Evolutionary conservation across 2,113 vertebrate species (phyloP), one percentile per base, ranked within the genome.

Genomic region (Oryctolagus cuniculus): DNA sequence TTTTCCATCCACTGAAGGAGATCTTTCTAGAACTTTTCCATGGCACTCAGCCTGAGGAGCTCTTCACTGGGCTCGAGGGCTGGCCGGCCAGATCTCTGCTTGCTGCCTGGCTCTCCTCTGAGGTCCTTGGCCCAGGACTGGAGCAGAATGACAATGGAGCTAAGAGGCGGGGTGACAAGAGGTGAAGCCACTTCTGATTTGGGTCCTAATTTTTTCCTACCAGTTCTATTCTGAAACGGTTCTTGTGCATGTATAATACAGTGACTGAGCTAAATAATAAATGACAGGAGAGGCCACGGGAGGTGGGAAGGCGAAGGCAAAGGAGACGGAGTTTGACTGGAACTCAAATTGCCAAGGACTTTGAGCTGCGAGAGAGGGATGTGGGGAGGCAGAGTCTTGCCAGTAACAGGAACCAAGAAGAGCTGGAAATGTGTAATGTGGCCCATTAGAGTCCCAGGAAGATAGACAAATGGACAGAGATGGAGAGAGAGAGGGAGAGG

Each of bases 241-340:
- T 96, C 92, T 86, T 95, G 70, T 87, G 83, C 80, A 89, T 94
- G 55, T 58, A 81, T 93, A 93, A 95, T 87, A 36, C 34, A 63
- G 82, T 63, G 70, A 87, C 31, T 93, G 88, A 95, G 53, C 91
- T 97, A 92, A 96, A 97, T 97, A 97, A 96, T 97, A 93, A 90
- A 96, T 96, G 94, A 96, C 83, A 94, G 78, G 92, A 86, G 92
- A 95, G 90, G 83, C 87, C 82, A 87, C 0, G 3, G 90, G 89
- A 95, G 83, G 74, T 64, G 38, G 61, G 34, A 70, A 93, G 66
- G 94, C 66, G 70, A 93, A 96, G 69, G 66, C 67, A 58, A 61
- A 34, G 49, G 55, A 91, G 80, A 72, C 63, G 64, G 67, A 91
- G 49, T 89, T 74, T 91, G 92, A 94, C 96, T 96, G 96, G 78